These are phyloP conservation scores for Miltochrista miniata DNA, from an alignment of 2,888 invertebrate species.

Conservation along the genomic window DNA sequence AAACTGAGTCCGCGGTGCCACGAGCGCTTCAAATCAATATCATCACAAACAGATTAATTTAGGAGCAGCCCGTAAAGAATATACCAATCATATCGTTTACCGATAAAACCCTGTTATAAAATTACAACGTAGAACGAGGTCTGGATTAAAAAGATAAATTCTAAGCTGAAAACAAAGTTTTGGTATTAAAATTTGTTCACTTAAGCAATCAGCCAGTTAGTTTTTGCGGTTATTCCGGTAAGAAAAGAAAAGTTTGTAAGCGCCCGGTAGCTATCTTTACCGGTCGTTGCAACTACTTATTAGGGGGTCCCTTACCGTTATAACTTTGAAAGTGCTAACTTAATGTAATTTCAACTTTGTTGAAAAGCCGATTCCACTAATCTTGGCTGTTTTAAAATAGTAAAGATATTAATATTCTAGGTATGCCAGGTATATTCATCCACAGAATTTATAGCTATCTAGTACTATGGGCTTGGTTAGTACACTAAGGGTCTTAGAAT, in stretches of 20 bases:
- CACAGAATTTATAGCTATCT: no score
- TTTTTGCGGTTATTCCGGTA: constrained; percentile 52
- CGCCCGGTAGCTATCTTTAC: constrained; percentile 32
- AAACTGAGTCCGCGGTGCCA: no score
- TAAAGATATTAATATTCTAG: no score
- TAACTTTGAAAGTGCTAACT: constrained; percentile 36
- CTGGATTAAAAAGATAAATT: constrained; percentile 42
- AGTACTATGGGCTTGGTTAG: no score
- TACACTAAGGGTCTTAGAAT: no score
- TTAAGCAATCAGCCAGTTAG: constrained; percentile 53
- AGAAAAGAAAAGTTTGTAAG: constrained; percentile 49
- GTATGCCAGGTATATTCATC: no score
- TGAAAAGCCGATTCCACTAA: not conserved
- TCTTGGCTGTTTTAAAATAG: no score
- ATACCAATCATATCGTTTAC: constrained; percentile 11
- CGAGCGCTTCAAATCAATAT: no score
- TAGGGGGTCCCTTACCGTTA: constrained; percentile 39
- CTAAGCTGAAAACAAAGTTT: constrained; percentile 59
- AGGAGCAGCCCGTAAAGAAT: no score
- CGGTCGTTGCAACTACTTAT: constrained; percentile 42
- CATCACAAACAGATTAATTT: no score
- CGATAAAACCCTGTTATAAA: constrained; percentile 23
- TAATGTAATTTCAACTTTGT: constrained; percentile 23
- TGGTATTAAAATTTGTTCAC: constrained; percentile 53
- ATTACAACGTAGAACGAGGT: constrained; percentile 30